Percentiles rank a stretch among this genome's conserved stretches.
These are phyloP conservation scores for Anas platyrhynchos DNA, from an alignment of 2,113 vertebrate genomes.

Conservation along the genomic window DNA sequence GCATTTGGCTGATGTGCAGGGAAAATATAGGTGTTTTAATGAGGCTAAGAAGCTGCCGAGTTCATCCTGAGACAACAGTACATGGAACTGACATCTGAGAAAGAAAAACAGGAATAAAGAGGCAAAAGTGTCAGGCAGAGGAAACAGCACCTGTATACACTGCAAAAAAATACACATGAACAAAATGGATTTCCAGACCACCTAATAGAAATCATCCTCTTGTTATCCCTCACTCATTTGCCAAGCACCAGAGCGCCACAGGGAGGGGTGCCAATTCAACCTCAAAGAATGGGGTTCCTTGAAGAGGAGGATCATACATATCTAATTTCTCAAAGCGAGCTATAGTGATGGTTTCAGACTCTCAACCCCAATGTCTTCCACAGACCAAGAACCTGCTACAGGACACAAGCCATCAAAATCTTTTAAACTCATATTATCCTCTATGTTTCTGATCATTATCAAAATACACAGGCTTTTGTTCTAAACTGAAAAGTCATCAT, in stretches of 20 bases:
- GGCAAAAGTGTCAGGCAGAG: neutral
- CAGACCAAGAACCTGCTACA: neutral
- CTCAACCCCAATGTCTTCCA: neutral
- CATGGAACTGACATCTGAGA: neutral
- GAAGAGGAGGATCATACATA: accelerated
- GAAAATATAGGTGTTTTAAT: neutral
- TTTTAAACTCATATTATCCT: neutral
- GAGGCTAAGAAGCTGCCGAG: neutral
- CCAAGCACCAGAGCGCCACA: accelerated
- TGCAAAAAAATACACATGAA: neutral
- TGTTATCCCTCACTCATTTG: neutral
- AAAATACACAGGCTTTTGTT: neutral
- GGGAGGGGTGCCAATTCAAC: neutral
- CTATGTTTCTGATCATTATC: neutral
- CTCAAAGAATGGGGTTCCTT: neutral
- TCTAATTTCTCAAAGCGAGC: neutral
- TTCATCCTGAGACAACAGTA: neutral
- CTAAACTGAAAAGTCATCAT: neutral
- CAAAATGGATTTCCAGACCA: neutral
- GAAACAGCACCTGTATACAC: neutral
- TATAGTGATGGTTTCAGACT: neutral
- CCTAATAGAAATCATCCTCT: neutral
- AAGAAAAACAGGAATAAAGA: neutral
- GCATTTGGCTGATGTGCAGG: neutral
- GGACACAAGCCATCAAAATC: neutral